These are phyloP conservation scores for Anorthoa munda DNA, from an alignment of 2,888 invertebrate species.

Conservation along the genomic window DNA sequence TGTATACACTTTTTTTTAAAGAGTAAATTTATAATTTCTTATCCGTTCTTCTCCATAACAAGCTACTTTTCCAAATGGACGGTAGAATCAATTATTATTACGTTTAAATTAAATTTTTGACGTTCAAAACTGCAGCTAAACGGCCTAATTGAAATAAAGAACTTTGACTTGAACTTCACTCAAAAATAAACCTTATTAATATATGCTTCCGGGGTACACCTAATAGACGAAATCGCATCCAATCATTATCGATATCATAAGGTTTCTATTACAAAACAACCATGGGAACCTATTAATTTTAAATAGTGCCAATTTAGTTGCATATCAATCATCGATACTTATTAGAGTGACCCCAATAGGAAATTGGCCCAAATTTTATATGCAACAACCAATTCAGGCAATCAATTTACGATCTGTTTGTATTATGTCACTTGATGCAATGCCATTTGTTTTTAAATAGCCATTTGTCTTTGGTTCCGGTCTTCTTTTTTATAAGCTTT, in stretches of 20 bases:
- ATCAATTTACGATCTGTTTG: slow-evolving; percentile 40
- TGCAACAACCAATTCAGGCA: slow-evolving; percentile 54
- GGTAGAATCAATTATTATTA: no score
- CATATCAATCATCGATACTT: slow-evolving; percentile 38
- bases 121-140: no score
- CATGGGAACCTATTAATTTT: slow-evolving; percentile 47
- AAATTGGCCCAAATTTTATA: slow-evolving; percentile 55
- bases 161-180: no score
- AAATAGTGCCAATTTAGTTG: slow-evolving; percentile 52
- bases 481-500: no score
- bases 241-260: slow-evolving; percentile 17
- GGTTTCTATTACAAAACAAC: slow-evolving; percentile 30
- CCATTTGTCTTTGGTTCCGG: slow-evolving; percentile 22
- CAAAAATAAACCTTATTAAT: no score
- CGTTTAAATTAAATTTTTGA: no score
- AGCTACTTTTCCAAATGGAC: no score
- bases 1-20: no score
- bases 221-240: neutral
- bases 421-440: slow-evolving; percentile 42
- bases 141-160: no score
- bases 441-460: slow-evolving; percentile 25
- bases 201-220: no score
- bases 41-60: no score
- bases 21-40: no score
- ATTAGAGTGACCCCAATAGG: slow-evolving; percentile 45